Conservation (phyloP, 2,888 invertebrate genomes). For the Choristoneura rosaceana region DNA sequence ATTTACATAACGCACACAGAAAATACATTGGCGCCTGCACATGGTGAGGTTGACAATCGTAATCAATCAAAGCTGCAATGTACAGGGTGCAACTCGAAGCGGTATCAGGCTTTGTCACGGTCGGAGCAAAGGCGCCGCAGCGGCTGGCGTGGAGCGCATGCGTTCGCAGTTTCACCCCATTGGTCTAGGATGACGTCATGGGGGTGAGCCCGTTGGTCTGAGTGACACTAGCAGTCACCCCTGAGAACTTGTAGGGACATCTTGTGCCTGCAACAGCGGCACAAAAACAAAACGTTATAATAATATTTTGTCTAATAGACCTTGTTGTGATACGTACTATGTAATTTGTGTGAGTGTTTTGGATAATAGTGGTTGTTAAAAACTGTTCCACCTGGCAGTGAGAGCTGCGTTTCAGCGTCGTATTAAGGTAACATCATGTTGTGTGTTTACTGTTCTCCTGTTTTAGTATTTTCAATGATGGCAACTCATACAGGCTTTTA, state of each 20-base stretch:
- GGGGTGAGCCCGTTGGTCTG: constrained; percentile 80
- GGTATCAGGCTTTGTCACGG: constrained; percentile 54
- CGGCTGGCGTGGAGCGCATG: constrained; percentile 78
- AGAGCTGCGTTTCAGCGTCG: constrained; percentile 31
- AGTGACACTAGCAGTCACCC: constrained; percentile 83
- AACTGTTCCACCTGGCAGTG: constrained; percentile 11
- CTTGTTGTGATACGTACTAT: constrained; percentile 49
- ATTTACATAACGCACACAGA: constrained; percentile 50
- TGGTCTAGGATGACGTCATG: constrained; percentile 84
- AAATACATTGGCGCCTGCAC: constrained; percentile 60
- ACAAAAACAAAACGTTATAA: constrained; percentile 72
- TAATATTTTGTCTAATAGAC: constrained; percentile 57
- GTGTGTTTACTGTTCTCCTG: constrained; percentile 69
- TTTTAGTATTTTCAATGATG: constrained; percentile 66
- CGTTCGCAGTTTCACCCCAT: constrained; percentile 75
- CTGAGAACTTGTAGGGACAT: constrained; percentile 68
- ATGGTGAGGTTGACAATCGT: constrained; percentile 48
- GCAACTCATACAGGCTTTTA: constrained; percentile 52
- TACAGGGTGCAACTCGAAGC: constrained; percentile 54
- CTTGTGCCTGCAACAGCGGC: constrained; percentile 60
- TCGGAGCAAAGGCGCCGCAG: constrained; percentile 74
- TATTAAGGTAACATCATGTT: constrained; percentile 57
- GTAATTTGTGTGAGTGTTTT: constrained; percentile 52
- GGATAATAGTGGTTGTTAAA: constrained; percentile 30
- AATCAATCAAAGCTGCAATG: constrained; percentile 68